Percentiles rank a stretch among this genome's conserved stretches.
Evolutionary conservation across 2,797 vertebrate species (phyloP).

Genomic region (Scarus forsteni): DNA sequence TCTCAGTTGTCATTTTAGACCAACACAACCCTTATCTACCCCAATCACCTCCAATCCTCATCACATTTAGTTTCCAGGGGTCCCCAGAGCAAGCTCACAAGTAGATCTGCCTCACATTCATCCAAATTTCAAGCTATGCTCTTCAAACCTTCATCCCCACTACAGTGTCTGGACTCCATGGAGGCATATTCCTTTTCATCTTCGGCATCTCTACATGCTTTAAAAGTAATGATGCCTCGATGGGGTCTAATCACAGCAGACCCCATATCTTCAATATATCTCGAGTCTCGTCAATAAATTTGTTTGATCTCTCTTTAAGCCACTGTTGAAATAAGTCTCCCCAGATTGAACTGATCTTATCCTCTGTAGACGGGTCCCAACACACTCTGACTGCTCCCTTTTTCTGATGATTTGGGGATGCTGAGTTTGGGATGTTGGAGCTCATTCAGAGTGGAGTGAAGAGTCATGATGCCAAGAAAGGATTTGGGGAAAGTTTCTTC

Average conservation of each 20-base stretch:
- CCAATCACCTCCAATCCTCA: neutral
- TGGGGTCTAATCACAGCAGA: neutral
- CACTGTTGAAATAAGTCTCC: neutral
- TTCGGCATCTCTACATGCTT: neutral
- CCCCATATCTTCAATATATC: neutral
- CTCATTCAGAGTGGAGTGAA: conserved; percentile 45
- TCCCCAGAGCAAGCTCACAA: neutral
- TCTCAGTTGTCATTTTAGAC: neutral
- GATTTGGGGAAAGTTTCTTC: conserved; percentile 52
- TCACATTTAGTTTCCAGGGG: neutral
- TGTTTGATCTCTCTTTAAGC: conserved; percentile 4
- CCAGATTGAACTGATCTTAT: conserved; percentile 22
- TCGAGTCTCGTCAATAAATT: neutral
- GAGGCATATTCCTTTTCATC: conserved; percentile 3
- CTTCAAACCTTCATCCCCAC: conserved; percentile 1
- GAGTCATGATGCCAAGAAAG: conserved; percentile 49
- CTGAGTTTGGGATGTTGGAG: conserved; percentile 31
- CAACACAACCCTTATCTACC: neutral
- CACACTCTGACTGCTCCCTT: conserved; percentile 36
- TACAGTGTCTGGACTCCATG: neutral
- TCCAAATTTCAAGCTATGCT: conserved; percentile 2
- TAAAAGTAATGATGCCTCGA: neutral
- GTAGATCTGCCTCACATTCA: neutral
- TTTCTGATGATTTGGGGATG: conserved; percentile 25
- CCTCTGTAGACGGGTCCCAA: conserved; percentile 33